Percentiles rank a stretch among this genome's conserved stretches.
Conservation (phyloP, 2,113 vertebrate genomes). For the Regulus satrapa region DNA sequence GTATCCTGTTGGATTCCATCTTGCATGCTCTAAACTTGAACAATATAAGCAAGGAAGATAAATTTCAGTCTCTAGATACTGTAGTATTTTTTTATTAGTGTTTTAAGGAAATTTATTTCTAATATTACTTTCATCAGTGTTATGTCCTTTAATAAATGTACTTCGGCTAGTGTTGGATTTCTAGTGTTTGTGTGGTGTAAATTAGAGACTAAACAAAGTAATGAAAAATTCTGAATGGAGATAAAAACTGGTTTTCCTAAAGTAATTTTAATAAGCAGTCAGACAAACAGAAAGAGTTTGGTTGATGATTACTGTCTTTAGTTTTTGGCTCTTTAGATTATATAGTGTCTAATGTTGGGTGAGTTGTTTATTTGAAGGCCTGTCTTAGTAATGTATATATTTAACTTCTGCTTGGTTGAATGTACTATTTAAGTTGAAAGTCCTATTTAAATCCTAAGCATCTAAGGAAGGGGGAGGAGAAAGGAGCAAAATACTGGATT, state of each 20-base stretch:
- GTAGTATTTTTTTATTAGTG: background rate
- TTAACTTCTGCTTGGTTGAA: background rate
- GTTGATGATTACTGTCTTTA: background rate
- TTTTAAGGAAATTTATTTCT: background rate
- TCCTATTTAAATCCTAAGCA: background rate
- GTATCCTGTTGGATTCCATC: background rate
- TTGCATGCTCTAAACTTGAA: background rate
- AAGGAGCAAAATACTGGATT: background rate
- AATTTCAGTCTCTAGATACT: background rate
- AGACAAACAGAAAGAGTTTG: background rate
- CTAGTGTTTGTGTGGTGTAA: background rate
- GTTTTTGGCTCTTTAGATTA: background rate
- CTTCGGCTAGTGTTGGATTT: background rate
- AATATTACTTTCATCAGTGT: background rate
- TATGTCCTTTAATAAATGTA: background rate
- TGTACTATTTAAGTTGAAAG: background rate
- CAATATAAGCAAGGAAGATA: background rate
- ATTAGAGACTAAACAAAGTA: background rate
- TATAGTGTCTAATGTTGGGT: background rate
- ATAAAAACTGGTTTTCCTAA: background rate
- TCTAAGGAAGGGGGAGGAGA: background rate
- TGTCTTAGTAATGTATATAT: background rate
- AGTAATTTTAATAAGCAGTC: background rate
- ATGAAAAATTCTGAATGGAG: background rate
- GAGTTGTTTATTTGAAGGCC: background rate